Evolutionary conservation across 2,113 vertebrate genomes (phyloP), one percentile per base, ranked within the genome.

Genomic region (Lathamus discolor): DNA sequence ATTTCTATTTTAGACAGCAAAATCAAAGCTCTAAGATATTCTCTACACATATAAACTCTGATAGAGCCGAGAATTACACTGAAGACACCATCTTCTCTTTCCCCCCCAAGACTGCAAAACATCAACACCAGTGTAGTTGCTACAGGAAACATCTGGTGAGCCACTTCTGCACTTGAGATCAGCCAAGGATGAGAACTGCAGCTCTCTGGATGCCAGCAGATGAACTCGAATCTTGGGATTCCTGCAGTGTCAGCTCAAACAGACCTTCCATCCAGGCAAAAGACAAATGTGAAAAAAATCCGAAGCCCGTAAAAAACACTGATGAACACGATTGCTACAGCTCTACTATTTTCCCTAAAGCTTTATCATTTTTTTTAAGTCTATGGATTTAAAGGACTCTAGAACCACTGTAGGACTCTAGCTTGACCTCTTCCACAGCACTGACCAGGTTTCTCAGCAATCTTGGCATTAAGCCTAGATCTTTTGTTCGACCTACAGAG

Each of bases 241-340:
- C 39, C 70, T 24, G 8, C 39, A 61, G 75, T 10, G 2, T 51
- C 83, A 48, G 68, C 73, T 86, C 79, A 49, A 55, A 46, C 35
- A 33, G n/a, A 51, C 6, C 31, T 81, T 63, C 44, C 27, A 67
- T 8, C 18, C n/a, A 84, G 25, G 57, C 14, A 48, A 79, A 89
- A 44, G 44, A 57, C 1, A 49, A 69, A 59, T 10, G 2, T 1
- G 18, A 54, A 20, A 17, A 27, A 61, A 39, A 64, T 8, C 23
- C 37, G 37, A 54, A 77, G 27, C 8, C 4, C 28, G 17, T 27
- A 57, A 64, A 73, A 69, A 9, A 1, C 29, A 41, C 25, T 2
- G 33, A 41, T 6, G 43, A 83, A 55, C 27, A 39, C 0, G 0
- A 63, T 1, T 7, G 48, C 62, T 55, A 11, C 12, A n/a, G 78